A percentile compares a stretch with the other conserved stretches of the same genome.
Evolutionary conservation across 2,888 invertebrate species (phyloP).

Genomic region (Lacanobia oleracea): DNA sequence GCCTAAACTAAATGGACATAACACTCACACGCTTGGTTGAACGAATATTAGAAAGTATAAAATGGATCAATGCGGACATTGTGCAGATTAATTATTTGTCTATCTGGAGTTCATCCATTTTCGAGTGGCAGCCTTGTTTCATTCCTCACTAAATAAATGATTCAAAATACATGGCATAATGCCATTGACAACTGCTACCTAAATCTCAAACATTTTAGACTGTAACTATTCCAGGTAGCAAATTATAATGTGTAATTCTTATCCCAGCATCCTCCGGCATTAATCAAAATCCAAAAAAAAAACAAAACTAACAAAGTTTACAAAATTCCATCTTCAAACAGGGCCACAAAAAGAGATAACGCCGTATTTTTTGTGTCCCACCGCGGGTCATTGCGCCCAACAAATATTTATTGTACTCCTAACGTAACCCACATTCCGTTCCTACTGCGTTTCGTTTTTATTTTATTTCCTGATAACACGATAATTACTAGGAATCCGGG

Average conservation of each 20-base stretch:
- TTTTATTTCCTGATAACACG: conserved; percentile 44
- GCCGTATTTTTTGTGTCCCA: conserved; percentile 12
- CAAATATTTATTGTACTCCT: conserved; percentile 43
- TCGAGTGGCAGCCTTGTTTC: too few species aligned
- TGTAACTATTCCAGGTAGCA: too few species aligned
- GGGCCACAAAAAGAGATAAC: background rate
- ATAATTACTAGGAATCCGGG: background rate
- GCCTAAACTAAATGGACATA: too few species aligned
- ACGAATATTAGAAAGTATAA: too few species aligned
- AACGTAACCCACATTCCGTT: conserved; percentile 43
- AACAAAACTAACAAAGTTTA: background rate
- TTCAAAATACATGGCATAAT: too few species aligned
- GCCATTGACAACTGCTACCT: too few species aligned
- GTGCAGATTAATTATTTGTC: too few species aligned
- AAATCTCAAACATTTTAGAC: too few species aligned
- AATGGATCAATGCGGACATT: too few species aligned
- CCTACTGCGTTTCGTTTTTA: conserved; percentile 21
- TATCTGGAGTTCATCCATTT: too few species aligned
- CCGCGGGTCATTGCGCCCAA: conserved; percentile 33
- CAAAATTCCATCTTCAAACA: background rate
- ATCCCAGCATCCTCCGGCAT: background rate
- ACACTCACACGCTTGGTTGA: too few species aligned
- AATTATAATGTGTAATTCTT: background rate
- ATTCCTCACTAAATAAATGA: too few species aligned
- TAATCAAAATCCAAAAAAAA: background rate